phyloP scores from a whole-genome alignment of 2,888 invertebrate genomes.

The Fabriciana adippe region DNA sequence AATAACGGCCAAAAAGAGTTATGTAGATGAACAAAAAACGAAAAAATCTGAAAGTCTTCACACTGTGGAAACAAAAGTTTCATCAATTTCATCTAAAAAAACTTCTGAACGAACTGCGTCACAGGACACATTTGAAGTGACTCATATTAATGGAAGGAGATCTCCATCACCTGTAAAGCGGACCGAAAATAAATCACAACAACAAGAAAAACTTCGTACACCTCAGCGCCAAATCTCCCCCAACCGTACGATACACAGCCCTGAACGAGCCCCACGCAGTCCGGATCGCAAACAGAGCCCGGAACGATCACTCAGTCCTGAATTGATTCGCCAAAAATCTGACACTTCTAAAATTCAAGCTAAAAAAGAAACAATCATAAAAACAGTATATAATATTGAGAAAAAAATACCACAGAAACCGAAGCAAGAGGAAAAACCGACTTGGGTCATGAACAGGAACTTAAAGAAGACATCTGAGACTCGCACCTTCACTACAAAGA shows the following conservation, averaged over 20 bases:
- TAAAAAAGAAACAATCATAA: conserved; percentile 63
- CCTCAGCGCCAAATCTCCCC: conserved; percentile 38
- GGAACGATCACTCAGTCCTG: conserved; percentile 62
- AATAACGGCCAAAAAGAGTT: conserved; percentile 45
- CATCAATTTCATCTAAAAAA: conserved; percentile 49
- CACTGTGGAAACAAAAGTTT: conserved; percentile 50
- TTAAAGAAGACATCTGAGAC: conserved; percentile 79
- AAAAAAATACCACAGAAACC: conserved; percentile 62
- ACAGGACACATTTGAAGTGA: conserved; percentile 59
- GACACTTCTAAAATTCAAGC: conserved; percentile 42
- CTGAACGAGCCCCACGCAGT: conserved; percentile 32
- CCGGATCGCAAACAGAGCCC: conserved; percentile 36
- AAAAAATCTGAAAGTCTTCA: conserved; percentile 43
- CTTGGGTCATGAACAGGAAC: conserved; percentile 84
- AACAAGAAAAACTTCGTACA: conserved; percentile 23
- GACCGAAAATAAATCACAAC: conserved; percentile 43
- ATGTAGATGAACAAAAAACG: conserved; percentile 35
- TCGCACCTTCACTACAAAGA: conserved; percentile 64
- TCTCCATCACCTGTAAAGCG: conserved; percentile 63
- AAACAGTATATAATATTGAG: conserved; percentile 59
- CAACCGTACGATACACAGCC: conserved; percentile 29
- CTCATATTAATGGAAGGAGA: conserved; percentile 60
- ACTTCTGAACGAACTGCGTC: conserved; percentile 60
- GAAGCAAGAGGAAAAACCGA: conserved; percentile 80
- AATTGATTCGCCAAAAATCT: conserved; percentile 53